Evolutionary conservation across 2,888 invertebrate species (phyloP).

Genomic region (Cyaniris semiargus): DNA sequence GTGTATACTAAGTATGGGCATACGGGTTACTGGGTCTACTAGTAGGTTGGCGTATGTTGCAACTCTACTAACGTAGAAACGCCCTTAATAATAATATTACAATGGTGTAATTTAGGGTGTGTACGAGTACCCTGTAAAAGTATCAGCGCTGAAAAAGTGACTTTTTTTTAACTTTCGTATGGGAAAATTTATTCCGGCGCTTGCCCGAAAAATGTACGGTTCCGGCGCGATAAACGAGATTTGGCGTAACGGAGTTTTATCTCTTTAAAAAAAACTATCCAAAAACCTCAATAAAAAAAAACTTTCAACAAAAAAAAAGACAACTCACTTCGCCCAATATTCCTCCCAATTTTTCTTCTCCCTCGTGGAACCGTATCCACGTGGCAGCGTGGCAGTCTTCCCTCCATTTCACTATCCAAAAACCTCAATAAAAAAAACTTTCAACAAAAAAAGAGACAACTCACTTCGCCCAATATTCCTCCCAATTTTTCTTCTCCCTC

Average conservation of each 20-base stretch:
- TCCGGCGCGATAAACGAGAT: too few species aligned
- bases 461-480: slow-evolving; percentile 76
- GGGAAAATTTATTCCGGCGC: too few species aligned
- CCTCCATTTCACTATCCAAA: slow-evolving; percentile 32
- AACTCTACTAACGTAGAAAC: neutral
- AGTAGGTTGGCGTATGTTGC: neutral
- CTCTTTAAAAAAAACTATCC: too few species aligned
- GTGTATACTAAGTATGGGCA: neutral
- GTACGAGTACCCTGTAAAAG: too few species aligned
- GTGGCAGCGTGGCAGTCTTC: slow-evolving; percentile 66
- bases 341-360: slow-evolving; percentile 75
- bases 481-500: slow-evolving; percentile 71
- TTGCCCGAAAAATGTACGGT: too few species aligned
- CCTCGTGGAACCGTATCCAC: slow-evolving; percentile 68
- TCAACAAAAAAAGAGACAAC: slow-evolving; percentile 45
- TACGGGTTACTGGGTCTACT: neutral
- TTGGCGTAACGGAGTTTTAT: too few species aligned
- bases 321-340: slow-evolving; percentile 74
- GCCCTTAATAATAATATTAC: too few species aligned
- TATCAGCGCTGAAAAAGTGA: too few species aligned
- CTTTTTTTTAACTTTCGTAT: too few species aligned
- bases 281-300: neutral
- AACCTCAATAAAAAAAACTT: neutral
- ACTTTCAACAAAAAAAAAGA: slow-evolving; percentile 34
- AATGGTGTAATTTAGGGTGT: too few species aligned